A percentile compares a stretch with the other conserved stretches of the same genome.
Conservation (phyloP, 1,140 invertebrate genomes). For the Drosophila micromelanica region DNA sequence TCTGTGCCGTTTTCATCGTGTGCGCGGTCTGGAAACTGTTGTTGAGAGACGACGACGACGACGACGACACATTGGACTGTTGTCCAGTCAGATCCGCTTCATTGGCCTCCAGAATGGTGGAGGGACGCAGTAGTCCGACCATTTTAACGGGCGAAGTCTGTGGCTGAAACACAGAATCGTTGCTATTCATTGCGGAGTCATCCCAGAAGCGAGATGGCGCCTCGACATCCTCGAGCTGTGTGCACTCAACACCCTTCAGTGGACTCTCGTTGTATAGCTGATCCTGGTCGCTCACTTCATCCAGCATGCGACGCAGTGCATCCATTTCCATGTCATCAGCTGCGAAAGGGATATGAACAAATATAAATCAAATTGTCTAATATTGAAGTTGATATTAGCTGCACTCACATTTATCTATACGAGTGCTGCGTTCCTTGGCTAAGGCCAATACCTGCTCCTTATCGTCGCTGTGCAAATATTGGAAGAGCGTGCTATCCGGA, state of each 20-base stretch:
- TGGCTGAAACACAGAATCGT: constrained; percentile 29
- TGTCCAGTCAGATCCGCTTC: constrained; percentile 43
- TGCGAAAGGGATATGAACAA: not conserved
- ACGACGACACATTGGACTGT: constrained; percentile 53
- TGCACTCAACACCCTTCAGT: constrained; percentile 66
- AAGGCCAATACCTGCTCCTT: constrained; percentile 58
- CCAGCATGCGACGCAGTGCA: constrained; percentile 57
- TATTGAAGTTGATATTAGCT: not conserved
- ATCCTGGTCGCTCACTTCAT: constrained; percentile 45
- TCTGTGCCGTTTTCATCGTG: constrained; percentile 40
- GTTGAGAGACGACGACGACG: constrained; percentile 28
- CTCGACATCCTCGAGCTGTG: constrained; percentile 77
- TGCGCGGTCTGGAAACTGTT: constrained; percentile 62
- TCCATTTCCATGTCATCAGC: constrained; percentile 54
- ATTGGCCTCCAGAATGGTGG: constrained; percentile 75
- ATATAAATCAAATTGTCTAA: no score
- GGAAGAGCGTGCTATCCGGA: constrained; percentile 76
- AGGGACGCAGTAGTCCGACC: constrained; percentile 76
- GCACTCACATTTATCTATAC: constrained; percentile 31
- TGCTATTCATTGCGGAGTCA: constrained; percentile 35
- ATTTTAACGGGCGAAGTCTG: constrained; percentile 76
- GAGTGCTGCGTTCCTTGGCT: constrained; percentile 55
- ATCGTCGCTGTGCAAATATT: constrained; percentile 66
- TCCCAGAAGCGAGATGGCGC: constrained; percentile 78
- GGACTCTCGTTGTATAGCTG: constrained; percentile 59